These are phyloP conservation scores for Platalea minor DNA, from an alignment of 2,797 vertebrate species.

Conservation along the genomic window DNA sequence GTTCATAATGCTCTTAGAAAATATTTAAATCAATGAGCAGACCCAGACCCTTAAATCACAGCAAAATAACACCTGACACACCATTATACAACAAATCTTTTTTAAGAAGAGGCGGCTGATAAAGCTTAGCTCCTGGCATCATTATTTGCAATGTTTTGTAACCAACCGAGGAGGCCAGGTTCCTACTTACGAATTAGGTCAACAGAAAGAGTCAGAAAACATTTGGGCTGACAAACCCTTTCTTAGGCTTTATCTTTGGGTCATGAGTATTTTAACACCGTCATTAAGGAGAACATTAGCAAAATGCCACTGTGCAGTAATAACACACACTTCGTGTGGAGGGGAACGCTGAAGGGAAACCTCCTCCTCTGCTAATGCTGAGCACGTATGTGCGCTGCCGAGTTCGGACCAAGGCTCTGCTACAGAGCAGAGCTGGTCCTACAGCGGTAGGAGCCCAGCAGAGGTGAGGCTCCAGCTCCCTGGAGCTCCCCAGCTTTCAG, in stretches of 20 bases:
- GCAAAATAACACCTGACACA: background rate
- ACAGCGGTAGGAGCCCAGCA: background rate
- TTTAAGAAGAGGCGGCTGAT: constrained; percentile 52
- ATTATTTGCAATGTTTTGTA: constrained; percentile 49
- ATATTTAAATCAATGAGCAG: constrained; percentile 19
- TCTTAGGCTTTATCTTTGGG: background rate
- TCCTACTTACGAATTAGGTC: background rate
- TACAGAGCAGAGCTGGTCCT: too few relatives aligned
- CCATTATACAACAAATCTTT: constrained; percentile 52
- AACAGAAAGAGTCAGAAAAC: background rate
- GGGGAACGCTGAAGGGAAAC: background rate
- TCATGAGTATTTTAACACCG: background rate
- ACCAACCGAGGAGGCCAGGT: constrained; percentile 38
- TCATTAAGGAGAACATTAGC: background rate
- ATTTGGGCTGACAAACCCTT: background rate
- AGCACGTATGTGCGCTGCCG: background rate
- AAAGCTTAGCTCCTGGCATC: constrained; percentile 56
- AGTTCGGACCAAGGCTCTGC: background rate
- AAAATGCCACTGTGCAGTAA: background rate
- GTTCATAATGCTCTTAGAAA: constrained; percentile 46
- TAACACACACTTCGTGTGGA: background rate
- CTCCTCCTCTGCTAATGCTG: background rate
- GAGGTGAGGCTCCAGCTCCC: background rate
- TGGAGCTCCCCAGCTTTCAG: background rate
- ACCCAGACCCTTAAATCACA: constrained; percentile 37